phyloP scores from a whole-genome alignment of 2,888 invertebrate species.

The Chalcosyrphus nemorum region DNA sequence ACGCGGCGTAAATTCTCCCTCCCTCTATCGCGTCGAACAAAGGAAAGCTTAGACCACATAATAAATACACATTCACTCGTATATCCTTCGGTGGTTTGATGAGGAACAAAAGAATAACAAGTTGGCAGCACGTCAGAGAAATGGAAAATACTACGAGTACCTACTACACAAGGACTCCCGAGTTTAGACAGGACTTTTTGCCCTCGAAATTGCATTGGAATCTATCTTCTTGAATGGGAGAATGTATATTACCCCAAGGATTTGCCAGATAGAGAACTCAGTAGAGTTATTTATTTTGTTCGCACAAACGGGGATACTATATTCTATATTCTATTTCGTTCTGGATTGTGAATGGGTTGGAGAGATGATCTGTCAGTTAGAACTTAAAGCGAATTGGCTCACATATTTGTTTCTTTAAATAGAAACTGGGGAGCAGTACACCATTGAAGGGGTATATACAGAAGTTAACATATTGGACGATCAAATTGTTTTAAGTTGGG shows the following conservation, averaged over 20 bases:
- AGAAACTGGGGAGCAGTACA: background rate
- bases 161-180: too few relatives aligned
- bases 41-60: slow-evolving; percentile 4
- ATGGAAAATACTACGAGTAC: too few relatives aligned
- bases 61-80: slow-evolving; percentile 7
- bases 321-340: background rate
- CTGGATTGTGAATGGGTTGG: background rate
- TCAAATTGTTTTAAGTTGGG: too few relatives aligned
- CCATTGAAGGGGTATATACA: background rate
- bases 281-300: background rate
- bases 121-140: slow-evolving; percentile 30
- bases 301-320: background rate
- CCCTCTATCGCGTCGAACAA: too few relatives aligned
- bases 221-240: slow-evolving; percentile 13
- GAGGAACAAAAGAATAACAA: background rate
- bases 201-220: slow-evolving; percentile 11
- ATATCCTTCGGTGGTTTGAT: background rate
- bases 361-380: background rate
- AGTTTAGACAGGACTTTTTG: slow-evolving; percentile 9
- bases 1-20: background rate
- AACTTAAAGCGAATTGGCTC: background rate
- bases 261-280: background rate
- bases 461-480: too few relatives aligned
- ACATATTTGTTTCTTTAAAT: background rate
- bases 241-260: slow-evolving; percentile 34